A percentile compares a stretch with the other conserved stretches of the same genome.
phyloP scores from a whole-genome alignment of 1,140 invertebrate species.

The Helicoverpa zea region DNA sequence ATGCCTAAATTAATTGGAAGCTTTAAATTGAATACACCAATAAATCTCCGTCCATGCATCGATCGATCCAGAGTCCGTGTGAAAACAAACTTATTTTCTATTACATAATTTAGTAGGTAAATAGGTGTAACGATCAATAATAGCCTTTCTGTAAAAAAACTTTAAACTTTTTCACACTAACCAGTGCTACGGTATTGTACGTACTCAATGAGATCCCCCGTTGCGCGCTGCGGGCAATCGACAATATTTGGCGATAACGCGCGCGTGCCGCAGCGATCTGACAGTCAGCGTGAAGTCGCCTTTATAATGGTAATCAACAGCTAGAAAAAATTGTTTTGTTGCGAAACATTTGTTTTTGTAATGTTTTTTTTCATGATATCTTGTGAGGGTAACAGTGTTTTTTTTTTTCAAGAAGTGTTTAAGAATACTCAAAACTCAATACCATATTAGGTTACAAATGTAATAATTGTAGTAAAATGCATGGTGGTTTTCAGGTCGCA shows the following conservation, averaged over 20 bases:
- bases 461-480: no score
- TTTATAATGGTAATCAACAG: slow-evolving; percentile 54
- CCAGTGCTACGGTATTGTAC: slow-evolving; percentile 34
- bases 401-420: not conserved
- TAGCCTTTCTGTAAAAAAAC: no score
- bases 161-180: slow-evolving; percentile 47
- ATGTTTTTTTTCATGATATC: not conserved
- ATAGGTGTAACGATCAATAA: no score
- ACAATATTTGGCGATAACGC: slow-evolving; percentile 64
- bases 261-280: slow-evolving; percentile 59
- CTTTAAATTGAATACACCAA: no score
- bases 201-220: slow-evolving; percentile 59
- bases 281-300: slow-evolving; percentile 61
- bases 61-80: no score
- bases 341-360: not conserved
- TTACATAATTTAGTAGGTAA: not conserved
- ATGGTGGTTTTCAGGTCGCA: no score
- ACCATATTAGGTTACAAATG: no score
- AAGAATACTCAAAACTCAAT: no score
- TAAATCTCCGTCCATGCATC: no score
- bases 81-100: not conserved
- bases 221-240: slow-evolving; percentile 62
- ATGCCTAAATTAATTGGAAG: not conserved
- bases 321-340: slow-evolving; percentile 15
- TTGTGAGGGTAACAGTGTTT: not conserved